phyloP scores from a whole-genome alignment of 2,797 vertebrate genomes.

The Rhinichthys osculus region DNA sequence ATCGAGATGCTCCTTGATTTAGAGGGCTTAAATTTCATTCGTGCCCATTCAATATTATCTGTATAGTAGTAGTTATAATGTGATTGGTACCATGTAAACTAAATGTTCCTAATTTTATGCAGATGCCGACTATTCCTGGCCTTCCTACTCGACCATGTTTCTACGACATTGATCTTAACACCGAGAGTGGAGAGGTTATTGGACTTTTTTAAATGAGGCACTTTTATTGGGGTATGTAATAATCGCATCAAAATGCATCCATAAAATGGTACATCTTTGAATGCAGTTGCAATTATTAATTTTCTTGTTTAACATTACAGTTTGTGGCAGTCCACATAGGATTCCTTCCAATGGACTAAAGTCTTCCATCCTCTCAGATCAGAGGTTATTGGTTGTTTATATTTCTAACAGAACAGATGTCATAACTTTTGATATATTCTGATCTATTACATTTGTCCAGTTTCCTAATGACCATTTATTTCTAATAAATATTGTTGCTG shows the following conservation, averaged over 20 bases:
- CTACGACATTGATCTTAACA: constrained; percentile 96
- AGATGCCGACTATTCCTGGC: constrained; percentile 99
- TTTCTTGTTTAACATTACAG: not conserved
- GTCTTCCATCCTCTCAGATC: not conserved
- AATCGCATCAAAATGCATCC: not conserved
- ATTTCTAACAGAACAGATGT: not conserved
- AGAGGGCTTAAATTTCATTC: too few species aligned
- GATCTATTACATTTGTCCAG: not conserved
- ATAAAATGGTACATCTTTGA: not conserved
- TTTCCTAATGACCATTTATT: not conserved
- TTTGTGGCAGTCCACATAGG: not conserved
- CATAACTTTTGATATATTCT: not conserved
- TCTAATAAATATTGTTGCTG: not conserved
- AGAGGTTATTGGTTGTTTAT: not conserved
- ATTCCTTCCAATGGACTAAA: not conserved
- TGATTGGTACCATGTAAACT: not conserved
- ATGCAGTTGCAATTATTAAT: not conserved
- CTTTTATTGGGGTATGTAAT: not conserved
- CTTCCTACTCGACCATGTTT: constrained; percentile 97
- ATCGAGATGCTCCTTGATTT: too few species aligned
- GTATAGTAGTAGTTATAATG: too few species aligned
- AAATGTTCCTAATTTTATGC: constrained; percentile 4
- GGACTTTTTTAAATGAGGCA: constrained; percentile 87
- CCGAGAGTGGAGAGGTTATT: constrained; percentile 87
- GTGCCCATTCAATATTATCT: too few species aligned